A percentile compares a stretch with the other conserved stretches of the same genome.
Conservation (phyloP, 2,888 invertebrate genomes). For the Seira musarum region DNA sequence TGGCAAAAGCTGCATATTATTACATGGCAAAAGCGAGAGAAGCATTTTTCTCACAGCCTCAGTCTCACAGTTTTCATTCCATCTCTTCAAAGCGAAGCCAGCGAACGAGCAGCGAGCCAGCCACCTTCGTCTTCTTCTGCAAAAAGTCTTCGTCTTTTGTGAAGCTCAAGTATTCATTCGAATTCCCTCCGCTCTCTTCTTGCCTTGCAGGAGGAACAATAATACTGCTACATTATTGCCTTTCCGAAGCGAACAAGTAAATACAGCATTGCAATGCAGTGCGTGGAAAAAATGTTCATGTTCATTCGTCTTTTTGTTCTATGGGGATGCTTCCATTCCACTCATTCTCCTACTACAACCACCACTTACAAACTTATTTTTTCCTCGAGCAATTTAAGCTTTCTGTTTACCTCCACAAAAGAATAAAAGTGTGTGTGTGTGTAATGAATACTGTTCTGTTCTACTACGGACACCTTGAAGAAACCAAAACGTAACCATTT, state of each 20-base stretch:
- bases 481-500: background rate
- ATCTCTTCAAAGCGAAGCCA: background rate
- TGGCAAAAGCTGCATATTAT: background rate
- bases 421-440: background rate
- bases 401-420: background rate
- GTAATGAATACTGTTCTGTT: background rate
- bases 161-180: background rate
- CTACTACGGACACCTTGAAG: background rate
- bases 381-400: background rate
- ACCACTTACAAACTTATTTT: background rate
- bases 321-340: background rate
- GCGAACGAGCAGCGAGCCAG: too few species aligned
- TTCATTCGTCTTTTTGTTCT: background rate
- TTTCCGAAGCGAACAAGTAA: background rate
- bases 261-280: background rate
- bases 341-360: too few species aligned
- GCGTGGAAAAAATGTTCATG: background rate
- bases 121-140: background rate
- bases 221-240: too few species aligned
- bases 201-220: too few species aligned
- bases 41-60: too few species aligned
- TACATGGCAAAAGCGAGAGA: background rate
- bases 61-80: background rate
- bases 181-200: background rate
- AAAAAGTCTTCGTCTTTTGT: background rate